phyloP scores from a whole-genome alignment of 2,113 vertebrate species.

The Nothocercus julius region DNA sequence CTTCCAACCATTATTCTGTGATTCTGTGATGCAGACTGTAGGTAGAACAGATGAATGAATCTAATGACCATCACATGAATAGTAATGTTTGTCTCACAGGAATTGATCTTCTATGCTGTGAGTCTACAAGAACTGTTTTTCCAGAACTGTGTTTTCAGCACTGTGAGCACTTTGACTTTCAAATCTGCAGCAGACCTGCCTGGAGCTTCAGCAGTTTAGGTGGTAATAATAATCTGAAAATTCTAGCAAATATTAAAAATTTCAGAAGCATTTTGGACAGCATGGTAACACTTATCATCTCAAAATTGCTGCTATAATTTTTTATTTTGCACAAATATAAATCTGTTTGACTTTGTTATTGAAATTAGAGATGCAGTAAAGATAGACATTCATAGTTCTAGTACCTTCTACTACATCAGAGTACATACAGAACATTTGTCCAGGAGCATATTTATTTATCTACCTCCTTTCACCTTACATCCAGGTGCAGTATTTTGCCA shows the following conservation, averaged over 20 bases:
- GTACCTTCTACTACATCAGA: too few relatives aligned
- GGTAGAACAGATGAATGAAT: neutral
- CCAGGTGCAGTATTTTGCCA: neutral
- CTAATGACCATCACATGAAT: neutral
- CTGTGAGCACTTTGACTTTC: neutral
- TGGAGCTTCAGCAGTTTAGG: neutral
- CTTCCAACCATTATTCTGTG: too few relatives aligned
- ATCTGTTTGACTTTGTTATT: neutral
- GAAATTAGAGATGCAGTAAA: neutral
- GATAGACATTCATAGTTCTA: neutral
- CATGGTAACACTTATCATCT: rapidly evolving
- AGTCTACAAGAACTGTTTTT: neutral
- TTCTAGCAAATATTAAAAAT: neutral
- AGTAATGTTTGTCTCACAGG: neutral
- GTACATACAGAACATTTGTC: neutral
- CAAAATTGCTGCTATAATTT: neutral
- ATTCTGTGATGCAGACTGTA: neutral
- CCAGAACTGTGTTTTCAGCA: neutral
- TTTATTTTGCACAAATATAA: neutral
- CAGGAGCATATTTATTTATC: neutral
- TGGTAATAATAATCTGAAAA: neutral
- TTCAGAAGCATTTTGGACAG: neutral
- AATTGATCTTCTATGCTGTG: neutral
- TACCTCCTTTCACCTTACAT: neutral
- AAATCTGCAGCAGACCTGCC: neutral